A percentile compares a stretch with the other conserved stretches of the same genome.
Evolutionary conservation across 37 sponge, comb jelly and placozoan genomes (phyloP).

Genomic region (Halichondria panicea): DNA sequence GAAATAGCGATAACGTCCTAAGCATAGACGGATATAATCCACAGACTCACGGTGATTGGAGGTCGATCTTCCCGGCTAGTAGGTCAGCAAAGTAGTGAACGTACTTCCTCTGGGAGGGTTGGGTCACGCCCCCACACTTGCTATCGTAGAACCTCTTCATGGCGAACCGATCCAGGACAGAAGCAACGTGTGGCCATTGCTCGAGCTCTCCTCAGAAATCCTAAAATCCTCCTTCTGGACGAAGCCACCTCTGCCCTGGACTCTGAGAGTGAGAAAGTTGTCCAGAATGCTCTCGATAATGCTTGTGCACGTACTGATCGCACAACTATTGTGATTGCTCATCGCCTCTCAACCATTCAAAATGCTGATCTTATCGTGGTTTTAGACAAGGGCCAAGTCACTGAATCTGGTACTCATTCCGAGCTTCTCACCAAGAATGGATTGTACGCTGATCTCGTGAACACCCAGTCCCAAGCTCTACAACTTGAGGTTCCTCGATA

Average conservation of each 20-base stretch:
- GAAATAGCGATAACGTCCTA: too few species aligned
- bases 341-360: constrained; percentile 87
- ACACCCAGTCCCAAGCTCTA: too few species aligned
- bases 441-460: too few species aligned
- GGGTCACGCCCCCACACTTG: constrained; percentile 91
- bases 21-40: too few species aligned
- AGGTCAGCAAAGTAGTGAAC: constrained; percentile 94
- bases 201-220: constrained; percentile 76
- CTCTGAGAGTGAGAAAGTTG: constrained; percentile 85
- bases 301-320: constrained; percentile 85
- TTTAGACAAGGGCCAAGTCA: constrained; percentile 62
- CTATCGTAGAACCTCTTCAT: constrained; percentile 93
- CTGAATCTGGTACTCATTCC: constrained; percentile 69
- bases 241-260: constrained; percentile 88
- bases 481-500: too few species aligned
- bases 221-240: constrained; percentile 80
- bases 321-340: constrained; percentile 89
- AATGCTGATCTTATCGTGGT: constrained; percentile 82
- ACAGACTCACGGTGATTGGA: constrained; percentile 67
- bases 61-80: constrained; percentile 72
- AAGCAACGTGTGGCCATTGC: constrained; percentile 87
- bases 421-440: constrained; percentile 71
- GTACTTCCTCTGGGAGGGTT: constrained; percentile 95
- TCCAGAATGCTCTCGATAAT: constrained; percentile 84
- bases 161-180: constrained; percentile 91